Percentiles rank a stretch among this genome's conserved stretches.
phyloP scores from a whole-genome alignment of 1,140 invertebrate genomes.

The Drosophila eugracilis region DNA sequence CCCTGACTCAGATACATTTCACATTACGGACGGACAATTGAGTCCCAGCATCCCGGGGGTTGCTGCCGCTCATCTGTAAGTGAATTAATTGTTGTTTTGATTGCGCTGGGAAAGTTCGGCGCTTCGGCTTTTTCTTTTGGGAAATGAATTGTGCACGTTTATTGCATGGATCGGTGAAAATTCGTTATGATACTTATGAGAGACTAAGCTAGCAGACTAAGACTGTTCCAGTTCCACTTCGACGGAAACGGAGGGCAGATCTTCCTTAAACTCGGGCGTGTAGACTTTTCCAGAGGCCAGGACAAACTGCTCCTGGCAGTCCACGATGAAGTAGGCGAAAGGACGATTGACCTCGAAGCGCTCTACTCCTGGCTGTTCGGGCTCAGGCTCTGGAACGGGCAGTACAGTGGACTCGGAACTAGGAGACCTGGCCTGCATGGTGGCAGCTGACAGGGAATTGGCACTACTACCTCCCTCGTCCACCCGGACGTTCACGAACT shows the following conservation, averaged over 20 bases:
- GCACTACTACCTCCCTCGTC: constrained; percentile 85
- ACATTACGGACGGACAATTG: constrained; percentile 81
- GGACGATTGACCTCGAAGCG: constrained; percentile 88
- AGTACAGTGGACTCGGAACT: constrained; percentile 25
- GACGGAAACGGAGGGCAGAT: constrained; percentile 62
- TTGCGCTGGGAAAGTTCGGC: constrained; percentile 70
- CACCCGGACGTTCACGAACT: constrained; percentile 87
- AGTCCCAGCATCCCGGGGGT: constrained; percentile 55
- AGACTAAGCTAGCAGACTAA: constrained; percentile 46
- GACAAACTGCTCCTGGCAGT: constrained; percentile 87
- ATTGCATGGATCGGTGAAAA: constrained; percentile 73
- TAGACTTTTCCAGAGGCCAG: constrained; percentile 88
- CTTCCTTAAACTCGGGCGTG: constrained; percentile 82
- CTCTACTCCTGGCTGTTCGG: constrained; percentile 70
- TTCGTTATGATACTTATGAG: constrained; percentile 69
- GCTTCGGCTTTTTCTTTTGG: constrained; percentile 11
- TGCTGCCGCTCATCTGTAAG: constrained; percentile 48
- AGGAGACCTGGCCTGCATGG: constrained; percentile 53
- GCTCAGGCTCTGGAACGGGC: constrained; percentile 60
- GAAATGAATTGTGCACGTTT: constrained; percentile 58
- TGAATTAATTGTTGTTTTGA: constrained; percentile 82
- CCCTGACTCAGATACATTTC: constrained; percentile 77
- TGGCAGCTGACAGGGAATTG: constrained; percentile 64
- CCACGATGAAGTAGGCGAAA: constrained; percentile 89
- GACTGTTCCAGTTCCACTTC: constrained; percentile 75